Conservation (phyloP, 1,140 invertebrate genomes). For the Daktulosphaira vitifoliae region DNA sequence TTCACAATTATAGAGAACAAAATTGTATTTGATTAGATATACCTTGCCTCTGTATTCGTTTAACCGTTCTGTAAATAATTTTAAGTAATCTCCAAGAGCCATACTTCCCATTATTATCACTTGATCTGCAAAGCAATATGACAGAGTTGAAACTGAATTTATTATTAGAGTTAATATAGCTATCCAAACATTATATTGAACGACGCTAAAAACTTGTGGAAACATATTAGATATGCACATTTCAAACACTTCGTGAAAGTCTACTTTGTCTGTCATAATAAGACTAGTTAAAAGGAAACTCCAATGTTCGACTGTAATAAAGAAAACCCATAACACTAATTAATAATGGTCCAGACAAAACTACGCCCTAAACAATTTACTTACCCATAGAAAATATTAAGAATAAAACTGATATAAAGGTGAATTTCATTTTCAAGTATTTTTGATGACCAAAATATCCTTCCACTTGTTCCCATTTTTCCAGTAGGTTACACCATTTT, state of each 20-base stretch:
- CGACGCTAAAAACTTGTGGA: conserved; percentile 34
- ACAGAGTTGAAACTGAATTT: conserved; percentile 33
- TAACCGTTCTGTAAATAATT: conserved; percentile 30
- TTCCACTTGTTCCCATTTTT: conserved; percentile 35
- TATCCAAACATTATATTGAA: conserved; percentile 29
- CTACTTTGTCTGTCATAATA: not conserved
- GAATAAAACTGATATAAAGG: conserved; percentile 22
- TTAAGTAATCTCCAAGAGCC: conserved; percentile 33
- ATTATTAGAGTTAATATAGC: conserved; percentile 21
- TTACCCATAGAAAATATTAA: conserved; percentile 32
- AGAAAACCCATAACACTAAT: no score
- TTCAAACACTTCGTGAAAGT: conserved; percentile 25
- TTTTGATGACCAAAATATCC: conserved; percentile 35
- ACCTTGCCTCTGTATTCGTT: conserved; percentile 26
- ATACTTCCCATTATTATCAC: conserved; percentile 34
- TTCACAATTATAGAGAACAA: not conserved
- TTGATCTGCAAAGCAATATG: conserved; percentile 33
- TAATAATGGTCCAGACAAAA: no score
- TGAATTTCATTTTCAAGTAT: conserved; percentile 28
- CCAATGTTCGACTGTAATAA: conserved; percentile 32
- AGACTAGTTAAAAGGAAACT: conserved; percentile 28
- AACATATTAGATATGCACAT: conserved; percentile 22
- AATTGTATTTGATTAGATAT: not conserved
- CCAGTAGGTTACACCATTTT: conserved; percentile 39
- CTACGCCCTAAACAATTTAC: no score